Evolutionary conservation across 2,113 vertebrate genomes (phyloP).

Genomic region (Zapornia atra): DNA sequence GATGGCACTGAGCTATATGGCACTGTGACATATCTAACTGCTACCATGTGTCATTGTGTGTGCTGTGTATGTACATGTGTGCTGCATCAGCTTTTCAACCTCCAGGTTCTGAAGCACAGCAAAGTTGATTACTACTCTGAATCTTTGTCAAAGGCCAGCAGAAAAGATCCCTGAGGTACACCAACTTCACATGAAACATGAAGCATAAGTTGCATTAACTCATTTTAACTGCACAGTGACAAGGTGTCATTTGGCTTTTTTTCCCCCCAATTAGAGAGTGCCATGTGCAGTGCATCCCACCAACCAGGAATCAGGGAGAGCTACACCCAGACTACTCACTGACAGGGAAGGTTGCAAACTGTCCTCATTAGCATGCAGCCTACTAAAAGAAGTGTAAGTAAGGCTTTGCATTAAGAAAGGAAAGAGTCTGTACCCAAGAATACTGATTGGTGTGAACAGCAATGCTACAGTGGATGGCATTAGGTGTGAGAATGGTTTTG

Average conservation of each 20-base stretch:
- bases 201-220: neutral
- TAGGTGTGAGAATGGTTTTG: neutral
- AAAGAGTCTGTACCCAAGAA: neutral
- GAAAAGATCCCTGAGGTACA: neutral
- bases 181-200: neutral
- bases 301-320: neutral
- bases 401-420: slow-evolving; percentile 11
- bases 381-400: slow-evolving; percentile 8
- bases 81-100: neutral
- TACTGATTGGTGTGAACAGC: slow-evolving; percentile 13
- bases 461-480: neutral
- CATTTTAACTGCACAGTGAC: slow-evolving; percentile 17
- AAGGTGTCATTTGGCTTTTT: neutral
- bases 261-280: neutral
- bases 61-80: neutral
- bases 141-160: neutral
- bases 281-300: neutral
- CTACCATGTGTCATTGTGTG: neutral
- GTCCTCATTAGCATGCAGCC: slow-evolving; percentile 55
- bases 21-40: neutral
- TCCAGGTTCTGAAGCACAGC: neutral
- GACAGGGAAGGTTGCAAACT: neutral
- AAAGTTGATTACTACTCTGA: neutral
- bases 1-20: neutral
- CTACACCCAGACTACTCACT: slow-evolving; percentile 20